Base-by-base conservation (phyloP, 2,888 invertebrate species). In the Drosophila kambysellisi region DNA sequence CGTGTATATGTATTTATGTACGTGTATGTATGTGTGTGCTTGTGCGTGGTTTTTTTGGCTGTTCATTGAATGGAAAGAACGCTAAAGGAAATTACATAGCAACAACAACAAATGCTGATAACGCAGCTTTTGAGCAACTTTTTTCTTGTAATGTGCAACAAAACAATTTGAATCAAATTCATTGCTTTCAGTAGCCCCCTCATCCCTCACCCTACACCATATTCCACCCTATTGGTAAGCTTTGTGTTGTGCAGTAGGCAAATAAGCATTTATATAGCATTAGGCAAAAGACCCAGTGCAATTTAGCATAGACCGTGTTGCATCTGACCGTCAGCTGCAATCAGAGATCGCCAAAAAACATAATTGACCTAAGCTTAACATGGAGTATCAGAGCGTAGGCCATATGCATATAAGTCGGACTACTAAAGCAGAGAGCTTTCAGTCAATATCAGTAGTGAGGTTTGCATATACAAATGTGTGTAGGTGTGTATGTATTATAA, bases 1-100 rank as follows among this genome's bases (percentile, higher is more conserved):
- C 33, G 15, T 60, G 43, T 35, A 17, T 69, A 58, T 58, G 46
- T n/a, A 33, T 57, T n/a, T 53, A 41, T 53, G 54, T 64, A 56
- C 25, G 25, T 67, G 56, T 52, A 41, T 54, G 60, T 17, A n/a
- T 20, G 37, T 50, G 39, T 20, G 11, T 6, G 56, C 15, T 25
- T 50, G n/a, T 3, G n/a, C 30, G 17, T 5, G n/a, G 15, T 12
- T 35, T 54, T 33, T 35, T 35, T 52, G 46, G 54, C 68, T 79
- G 86, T 73, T 82, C 86, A 88, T 80, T 82, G 88, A 85, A 82
- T 61, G 69, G 65, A 46, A 46, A 46, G 77, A 70, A 72, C 63
- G 75, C 69, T 35, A 58, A 51, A 63, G 82, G 82, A 84, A 76
- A 89, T 81, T 81, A 76, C 68, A 73, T 70, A 25, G n/a, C 17